A percentile compares a stretch with the other conserved stretches of the same genome.
Conservation (phyloP, 2,113 vertebrate genomes). For the Marmota flaviventris region DNA sequence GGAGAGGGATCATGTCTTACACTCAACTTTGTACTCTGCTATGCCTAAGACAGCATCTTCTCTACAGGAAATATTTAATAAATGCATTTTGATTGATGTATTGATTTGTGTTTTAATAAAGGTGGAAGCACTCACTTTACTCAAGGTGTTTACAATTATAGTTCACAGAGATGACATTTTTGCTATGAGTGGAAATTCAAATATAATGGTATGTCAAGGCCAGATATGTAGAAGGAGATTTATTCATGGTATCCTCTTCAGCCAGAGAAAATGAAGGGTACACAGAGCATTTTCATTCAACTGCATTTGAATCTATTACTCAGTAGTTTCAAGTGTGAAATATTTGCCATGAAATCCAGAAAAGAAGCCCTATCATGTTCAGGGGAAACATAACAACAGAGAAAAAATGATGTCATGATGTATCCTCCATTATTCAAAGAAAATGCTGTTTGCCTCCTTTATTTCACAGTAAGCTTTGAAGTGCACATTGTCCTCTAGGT, state of each 20-base stretch:
- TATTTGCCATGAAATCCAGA: conserved; percentile 20
- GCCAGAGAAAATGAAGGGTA: not conserved
- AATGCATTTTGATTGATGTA: not conserved
- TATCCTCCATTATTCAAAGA: not conserved
- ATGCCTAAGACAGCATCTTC: not conserved
- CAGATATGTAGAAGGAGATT: not conserved
- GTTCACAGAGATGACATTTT: not conserved
- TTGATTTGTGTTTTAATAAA: conserved; percentile 54
- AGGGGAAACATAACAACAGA: not conserved
- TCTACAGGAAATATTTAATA: not conserved
- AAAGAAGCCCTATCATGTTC: not conserved
- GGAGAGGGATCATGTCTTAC: not conserved
- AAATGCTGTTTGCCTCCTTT: not conserved
- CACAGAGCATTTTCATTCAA: not conserved
- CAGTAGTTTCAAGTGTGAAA: not conserved
- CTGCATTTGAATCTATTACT: not conserved
- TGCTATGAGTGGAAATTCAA: conserved; percentile 4
- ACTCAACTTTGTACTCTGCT: not conserved
- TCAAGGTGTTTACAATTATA: not conserved
- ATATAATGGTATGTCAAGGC: not conserved
- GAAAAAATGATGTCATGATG: not conserved
- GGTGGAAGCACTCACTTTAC: not conserved
- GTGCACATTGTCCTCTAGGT: not conserved
- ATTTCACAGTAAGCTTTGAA: not conserved
- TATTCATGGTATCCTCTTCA: not conserved